A percentile compares a stretch with the other conserved stretches of the same genome.
Evolutionary conservation across 2,113 vertebrate species (phyloP).

Genomic region (Mobula birostris): DNA sequence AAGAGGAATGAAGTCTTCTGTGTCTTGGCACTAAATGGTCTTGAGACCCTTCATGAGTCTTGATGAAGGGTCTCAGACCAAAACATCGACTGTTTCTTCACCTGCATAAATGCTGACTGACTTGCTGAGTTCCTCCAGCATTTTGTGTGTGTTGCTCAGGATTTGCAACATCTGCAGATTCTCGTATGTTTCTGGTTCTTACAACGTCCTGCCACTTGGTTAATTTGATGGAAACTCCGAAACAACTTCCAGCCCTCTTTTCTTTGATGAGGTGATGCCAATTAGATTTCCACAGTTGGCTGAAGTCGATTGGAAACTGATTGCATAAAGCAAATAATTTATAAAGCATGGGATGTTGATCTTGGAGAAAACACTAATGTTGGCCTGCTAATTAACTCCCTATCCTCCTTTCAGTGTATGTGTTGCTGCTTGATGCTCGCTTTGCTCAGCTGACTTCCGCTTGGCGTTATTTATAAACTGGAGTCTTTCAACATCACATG

Average conservation of each 20-base stretch:
- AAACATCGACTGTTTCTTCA: too few species aligned
- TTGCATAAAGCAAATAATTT: background rate
- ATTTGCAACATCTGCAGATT: too few species aligned
- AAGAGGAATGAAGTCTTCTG: too few species aligned
- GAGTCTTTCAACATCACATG: background rate
- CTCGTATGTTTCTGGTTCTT: too few species aligned
- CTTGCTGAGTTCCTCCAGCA: too few species aligned
- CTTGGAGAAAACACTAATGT: too few species aligned
- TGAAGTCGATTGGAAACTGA: background rate
- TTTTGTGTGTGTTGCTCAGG: too few species aligned
- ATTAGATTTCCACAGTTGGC: background rate
- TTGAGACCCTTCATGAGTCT: too few species aligned
- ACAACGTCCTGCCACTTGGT: background rate
- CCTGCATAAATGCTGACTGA: too few species aligned
- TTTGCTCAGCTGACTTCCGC: background rate
- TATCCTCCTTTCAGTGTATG: background rate
- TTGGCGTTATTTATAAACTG: background rate
- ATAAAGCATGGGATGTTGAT: background rate
- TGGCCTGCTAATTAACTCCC: background rate
- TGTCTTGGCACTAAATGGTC: too few species aligned
- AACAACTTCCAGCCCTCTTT: background rate
- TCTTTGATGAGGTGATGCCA: background rate
- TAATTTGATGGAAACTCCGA: background rate
- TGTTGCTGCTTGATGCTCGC: background rate
- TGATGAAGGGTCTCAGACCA: too few species aligned